Evolutionary conservation across 2,888 invertebrate genomes (phyloP), one percentile per base, ranked within the genome.

Genomic region (Heteropelma amictum): DNA sequence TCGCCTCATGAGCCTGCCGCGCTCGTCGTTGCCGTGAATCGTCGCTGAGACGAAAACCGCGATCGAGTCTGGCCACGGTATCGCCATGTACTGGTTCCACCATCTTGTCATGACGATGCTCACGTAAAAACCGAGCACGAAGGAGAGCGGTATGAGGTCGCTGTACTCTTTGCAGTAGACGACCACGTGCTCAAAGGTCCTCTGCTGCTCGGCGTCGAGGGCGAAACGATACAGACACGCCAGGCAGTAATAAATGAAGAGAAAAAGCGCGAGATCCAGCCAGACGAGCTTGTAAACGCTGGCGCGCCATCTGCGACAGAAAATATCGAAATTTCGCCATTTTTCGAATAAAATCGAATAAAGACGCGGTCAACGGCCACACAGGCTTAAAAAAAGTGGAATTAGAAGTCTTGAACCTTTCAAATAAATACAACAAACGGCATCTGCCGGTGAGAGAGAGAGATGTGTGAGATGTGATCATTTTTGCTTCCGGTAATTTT

Each of bases 201-300:
- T 91, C 91, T 94, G 95, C 72, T 95, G 93, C 0, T 91, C 86
- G 1, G 91, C 91, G 85, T 93, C 91, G 78, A 97, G 90, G 19
- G 92, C 89, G 83, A 94, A 92, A 77, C 96, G 92, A 89, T 98
- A 98, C 1, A 93, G 90, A 77, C 95, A 88, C 89, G 95, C 96
- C 78, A 98, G 92, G 42, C 92, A 84, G 85, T 96, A 96, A 88
- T 97, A 98, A 64, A 95, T 88, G 33, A 92, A 90, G 75, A 96
- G 91, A 88, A 96, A 98, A 61, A 95, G 91, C 26, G 95, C 86
- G 63, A 97, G 91, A 89, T 98, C 98, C 80, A 96, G 91, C 97
- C 97, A 98, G 76, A 98, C 95, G 80, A 98, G 90, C 90, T 98
- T 98, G 93, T 98, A 98, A 84, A 98, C 95, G 88, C 97, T 97